A percentile compares a stretch with the other conserved stretches of the same genome.
Evolutionary conservation across 1,140 invertebrate species (phyloP).

Genomic region (Drosophila ogumai): DNA sequence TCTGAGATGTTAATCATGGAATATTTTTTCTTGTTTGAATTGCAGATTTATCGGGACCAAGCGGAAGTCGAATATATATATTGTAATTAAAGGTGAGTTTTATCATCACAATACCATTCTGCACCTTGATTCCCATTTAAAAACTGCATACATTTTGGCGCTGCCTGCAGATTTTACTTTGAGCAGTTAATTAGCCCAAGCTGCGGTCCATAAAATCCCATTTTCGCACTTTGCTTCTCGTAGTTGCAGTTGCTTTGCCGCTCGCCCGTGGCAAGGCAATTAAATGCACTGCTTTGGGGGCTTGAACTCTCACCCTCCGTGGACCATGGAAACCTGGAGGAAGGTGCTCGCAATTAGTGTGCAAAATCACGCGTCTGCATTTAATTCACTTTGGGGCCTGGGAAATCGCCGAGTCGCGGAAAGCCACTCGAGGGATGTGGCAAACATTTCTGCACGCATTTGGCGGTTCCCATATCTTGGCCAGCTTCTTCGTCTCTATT

Average conservation of each 20-base stretch:
- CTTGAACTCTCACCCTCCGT: slow-evolving; percentile 7
- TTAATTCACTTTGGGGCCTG: slow-evolving; percentile 66
- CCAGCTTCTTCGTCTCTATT: slow-evolving; percentile 20
- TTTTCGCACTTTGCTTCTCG: slow-evolving; percentile 12
- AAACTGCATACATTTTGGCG: slow-evolving; percentile 10
- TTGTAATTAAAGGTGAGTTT: slow-evolving; percentile 15
- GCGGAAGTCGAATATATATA: background rate
- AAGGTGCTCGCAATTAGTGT: slow-evolving; percentile 46
- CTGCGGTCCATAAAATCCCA: slow-evolving; percentile 28
- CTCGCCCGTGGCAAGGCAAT: slow-evolving; percentile 9
- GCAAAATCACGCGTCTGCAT: slow-evolving; percentile 70
- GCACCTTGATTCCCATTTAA: background rate
- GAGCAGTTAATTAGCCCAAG: slow-evolving; percentile 21
- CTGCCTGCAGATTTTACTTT: background rate
- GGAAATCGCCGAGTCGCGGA: slow-evolving; percentile 45
- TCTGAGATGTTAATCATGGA: slow-evolving; percentile 4
- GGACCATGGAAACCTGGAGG: background rate
- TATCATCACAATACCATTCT: background rate
- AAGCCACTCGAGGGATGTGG: slow-evolving; percentile 36
- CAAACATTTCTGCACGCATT: slow-evolving; percentile 65
- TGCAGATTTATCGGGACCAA: background rate
- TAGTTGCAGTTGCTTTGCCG: slow-evolving; percentile 1
- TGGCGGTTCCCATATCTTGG: slow-evolving; percentile 37
- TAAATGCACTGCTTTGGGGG: slow-evolving; percentile 20
- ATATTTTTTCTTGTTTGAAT: slow-evolving; percentile 13